Base-by-base conservation (phyloP, 2,797 vertebrate genomes). In the Muraenolepis orangiensis region DNA sequence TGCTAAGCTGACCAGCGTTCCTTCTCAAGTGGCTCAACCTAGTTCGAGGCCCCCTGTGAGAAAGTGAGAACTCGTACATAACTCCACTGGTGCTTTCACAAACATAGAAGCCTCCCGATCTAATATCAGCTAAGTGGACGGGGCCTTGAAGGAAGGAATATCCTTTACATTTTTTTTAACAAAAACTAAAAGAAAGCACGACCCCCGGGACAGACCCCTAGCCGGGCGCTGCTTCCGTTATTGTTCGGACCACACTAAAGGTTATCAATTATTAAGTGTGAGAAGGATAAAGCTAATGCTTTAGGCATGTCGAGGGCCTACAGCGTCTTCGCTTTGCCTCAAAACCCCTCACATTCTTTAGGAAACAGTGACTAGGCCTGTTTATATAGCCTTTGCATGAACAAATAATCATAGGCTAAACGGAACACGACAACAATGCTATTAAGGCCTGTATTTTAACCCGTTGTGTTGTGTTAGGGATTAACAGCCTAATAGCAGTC, bases 271-370 rank as follows among this genome's bases (percentile, higher is more conserved):
- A 34, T 69, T 66, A 66, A 66, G 64, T 7, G 51, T 57, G 30
- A 30, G 84, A 82, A 83, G 84, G 82, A 83, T 84, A 74, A 40
- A 64, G 8, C 66, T 67, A 29, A 16, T 64, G 57, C 57, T 57
- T 57, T 57, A 26, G 57, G 5, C 10, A 26, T 11, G n/a, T 26
- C 57, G n/a, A n/a, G n/a, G n/a, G n/a, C n/a, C n/a, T 26, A 26
- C 10, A 12, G 57, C 57, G 11, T 64, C 12, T 23, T 12, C 57
- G 26, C 57, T 64, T 11, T 64, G 57, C 57, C 23, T 26, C 23
- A 64, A 64, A 64, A n/a, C 57, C 26, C 57, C 57, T 20, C 16
- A 26, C 57, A 64, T 64, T 64, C 57, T 64, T 23, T 64, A 26
- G 26, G 57, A 23, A 64, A 64, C 57, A 26, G n/a, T 26, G 51